Evolutionary conservation across 2,888 invertebrate genomes (phyloP), one percentile per base, ranked within the genome.

Genomic region (Phengaris arion): DNA sequence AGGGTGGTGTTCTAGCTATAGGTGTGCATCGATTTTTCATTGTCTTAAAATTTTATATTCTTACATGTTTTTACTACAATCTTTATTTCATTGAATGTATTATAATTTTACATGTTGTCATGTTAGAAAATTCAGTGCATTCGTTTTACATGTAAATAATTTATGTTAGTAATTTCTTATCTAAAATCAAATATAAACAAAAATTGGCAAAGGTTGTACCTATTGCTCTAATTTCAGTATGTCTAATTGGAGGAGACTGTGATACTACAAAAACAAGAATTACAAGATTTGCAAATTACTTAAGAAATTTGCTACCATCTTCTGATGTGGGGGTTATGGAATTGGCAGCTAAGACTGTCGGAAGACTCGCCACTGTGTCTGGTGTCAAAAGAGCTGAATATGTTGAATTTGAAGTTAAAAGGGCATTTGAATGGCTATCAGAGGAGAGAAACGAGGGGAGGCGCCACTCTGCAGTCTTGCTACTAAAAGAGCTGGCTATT

Each of bases 321-420:
- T 97, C 96, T 80, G 99, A 99, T 94, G 96, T 97, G 0, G 96
- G 96, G 15, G 98, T 99, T 0, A 98, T 99, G 97, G 98, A 99
- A 92, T 94, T 99, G 81, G 98, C 99, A 5, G 98, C 99, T 2
- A 97, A 98, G 86, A 99, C 99, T 6, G 96, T 99, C 80, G 99
- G 99, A 0, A 97, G 97, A 81, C 92, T 99, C 75, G 99, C 99
- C 2, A 95, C 98, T 45, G 96, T 97, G 22, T 98, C 97, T 0
- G 99, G 99, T 13, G 98, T 98, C 0, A 98, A 98, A 87, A 97
- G 99, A 52, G 98, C 98, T 0, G 98, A 99, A 85, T 98, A 99
- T 86, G 98, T 99, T n/a, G 99, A 99, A 84, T 98, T 98, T 93
- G 99, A 99, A 91, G 98, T 99, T 2, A 98, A 98, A 87, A 94